phyloP scores from a whole-genome alignment of 2,797 vertebrate genomes.

The Platalea minor region DNA sequence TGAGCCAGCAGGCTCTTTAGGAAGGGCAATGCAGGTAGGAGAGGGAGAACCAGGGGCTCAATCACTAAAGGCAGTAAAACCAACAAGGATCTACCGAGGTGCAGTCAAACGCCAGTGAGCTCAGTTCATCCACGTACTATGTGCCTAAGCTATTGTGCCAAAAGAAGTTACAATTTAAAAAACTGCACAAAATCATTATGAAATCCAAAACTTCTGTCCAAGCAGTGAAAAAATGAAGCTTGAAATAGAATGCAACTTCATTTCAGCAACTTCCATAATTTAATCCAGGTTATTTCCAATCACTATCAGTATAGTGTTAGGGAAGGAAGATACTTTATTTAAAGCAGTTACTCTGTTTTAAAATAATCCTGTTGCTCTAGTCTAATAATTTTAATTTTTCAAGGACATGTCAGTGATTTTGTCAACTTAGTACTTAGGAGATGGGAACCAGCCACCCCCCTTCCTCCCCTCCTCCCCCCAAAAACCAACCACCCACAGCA shows the following conservation, averaged over 20 bases:
- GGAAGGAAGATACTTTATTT: neutral
- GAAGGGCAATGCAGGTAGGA: neutral
- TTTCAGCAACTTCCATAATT: neutral
- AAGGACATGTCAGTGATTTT: neutral
- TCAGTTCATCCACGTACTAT: neutral
- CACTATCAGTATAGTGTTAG: neutral
- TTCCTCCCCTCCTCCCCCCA: too few relatives aligned
- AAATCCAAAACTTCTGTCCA: neutral
- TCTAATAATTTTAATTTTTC: neutral
- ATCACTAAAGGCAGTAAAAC: neutral
- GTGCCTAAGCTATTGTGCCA: neutral
- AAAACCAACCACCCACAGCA: neutral
- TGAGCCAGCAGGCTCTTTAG: neutral
- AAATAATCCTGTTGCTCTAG: neutral
- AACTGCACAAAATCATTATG: neutral
- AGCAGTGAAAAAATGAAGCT: neutral
- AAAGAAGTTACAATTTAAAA: neutral
- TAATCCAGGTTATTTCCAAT: neutral
- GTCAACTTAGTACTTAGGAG: neutral
- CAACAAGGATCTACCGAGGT: neutral
- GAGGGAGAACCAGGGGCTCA: neutral
- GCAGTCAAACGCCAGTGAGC: neutral
- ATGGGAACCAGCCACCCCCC: neutral
- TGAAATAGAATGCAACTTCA: neutral
- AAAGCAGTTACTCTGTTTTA: neutral